Base-by-base conservation (phyloP, 2,888 invertebrate species). In the Meteorus cinctellus region DNA sequence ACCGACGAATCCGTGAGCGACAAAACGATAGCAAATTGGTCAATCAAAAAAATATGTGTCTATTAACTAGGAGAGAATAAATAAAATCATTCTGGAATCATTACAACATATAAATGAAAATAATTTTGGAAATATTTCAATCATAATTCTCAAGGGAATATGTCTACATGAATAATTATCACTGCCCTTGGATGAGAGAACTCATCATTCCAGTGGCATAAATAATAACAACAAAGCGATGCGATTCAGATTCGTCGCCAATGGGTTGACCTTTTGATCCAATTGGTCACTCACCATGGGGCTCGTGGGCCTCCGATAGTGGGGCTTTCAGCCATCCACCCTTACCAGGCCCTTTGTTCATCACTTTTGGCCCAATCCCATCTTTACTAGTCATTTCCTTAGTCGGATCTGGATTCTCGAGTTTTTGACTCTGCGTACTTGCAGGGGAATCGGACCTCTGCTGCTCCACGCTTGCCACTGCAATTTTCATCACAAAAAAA, bases 401-500 rank as follows among this genome's bases (percentile, higher is more conserved):
- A 86, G 88, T 83, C 82, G 86, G 84, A 83, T 88, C 88, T 83
- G 87, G 86, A 84, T 84, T 88, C 85, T 88, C 88, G 82, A 87
- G 84, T 88, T 88, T 88, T 83, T 85, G 86, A 86, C 84, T 88
- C 86, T 87, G 86, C 81, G 86, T 86, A 83, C 86, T 88, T 76
- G 88, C 89, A 84, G 89, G 89, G 81, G 89, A 89, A 82, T 89
- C 89, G 82, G 89, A 89, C 83, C 89, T 88, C 86, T 89, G 89
- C 86, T 88, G 88, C 88, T 89, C 89, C 86, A 86, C 89, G 83
- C 88, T 89, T 83, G 89, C 89, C 89, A 89, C 89, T 89, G 89
- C 75, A 89, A 89, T 87, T 84, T 86, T 86, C 80, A 86, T 82
- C 78, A 87, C 81, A 84, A 79, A 84, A 84, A 74, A 55, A 74